These are phyloP conservation scores for Gallinago stenura DNA, from an alignment of 2,797 vertebrate genomes.

Conservation along the genomic window DNA sequence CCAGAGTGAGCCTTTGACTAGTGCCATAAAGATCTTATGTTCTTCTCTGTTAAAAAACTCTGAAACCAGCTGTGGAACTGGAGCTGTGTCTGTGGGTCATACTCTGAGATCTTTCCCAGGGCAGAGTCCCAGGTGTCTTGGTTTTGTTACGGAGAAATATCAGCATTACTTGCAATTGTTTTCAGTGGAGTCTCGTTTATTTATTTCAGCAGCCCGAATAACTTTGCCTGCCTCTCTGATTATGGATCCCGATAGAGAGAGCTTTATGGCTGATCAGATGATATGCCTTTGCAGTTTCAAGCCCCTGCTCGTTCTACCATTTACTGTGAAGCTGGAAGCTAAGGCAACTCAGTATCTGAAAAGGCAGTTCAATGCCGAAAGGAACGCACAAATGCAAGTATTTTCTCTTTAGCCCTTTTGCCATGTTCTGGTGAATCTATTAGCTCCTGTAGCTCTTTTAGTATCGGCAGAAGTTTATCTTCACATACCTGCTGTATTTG, in stretches of 20 bases:
- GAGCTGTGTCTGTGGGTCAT: neutral
- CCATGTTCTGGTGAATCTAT: neutral
- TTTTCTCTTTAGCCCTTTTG: neutral
- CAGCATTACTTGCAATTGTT: neutral
- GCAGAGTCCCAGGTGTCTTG: neutral
- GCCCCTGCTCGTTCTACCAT: neutral
- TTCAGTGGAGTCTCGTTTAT: neutral
- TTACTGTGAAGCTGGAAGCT: neutral
- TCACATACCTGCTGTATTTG: neutral
- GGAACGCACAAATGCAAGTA: neutral
- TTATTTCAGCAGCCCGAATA: neutral
- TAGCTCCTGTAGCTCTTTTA: neutral
- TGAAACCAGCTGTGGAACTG: neutral
- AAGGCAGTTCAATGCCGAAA: neutral
- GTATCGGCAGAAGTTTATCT: neutral
- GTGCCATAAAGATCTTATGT: neutral
- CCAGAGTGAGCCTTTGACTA: conserved; percentile 8
- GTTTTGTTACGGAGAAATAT: neutral
- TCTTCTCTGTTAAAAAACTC: neutral
- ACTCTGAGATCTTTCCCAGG: neutral
- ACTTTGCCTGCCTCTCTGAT: neutral
- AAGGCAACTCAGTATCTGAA: neutral
- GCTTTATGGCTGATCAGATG: neutral
- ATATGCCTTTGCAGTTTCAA: neutral
- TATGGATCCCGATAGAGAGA: neutral